A percentile compares a stretch with the other conserved stretches of the same genome.
Conservation (phyloP, 92 coral and sea anemone species). For the Muricea muricata region DNA sequence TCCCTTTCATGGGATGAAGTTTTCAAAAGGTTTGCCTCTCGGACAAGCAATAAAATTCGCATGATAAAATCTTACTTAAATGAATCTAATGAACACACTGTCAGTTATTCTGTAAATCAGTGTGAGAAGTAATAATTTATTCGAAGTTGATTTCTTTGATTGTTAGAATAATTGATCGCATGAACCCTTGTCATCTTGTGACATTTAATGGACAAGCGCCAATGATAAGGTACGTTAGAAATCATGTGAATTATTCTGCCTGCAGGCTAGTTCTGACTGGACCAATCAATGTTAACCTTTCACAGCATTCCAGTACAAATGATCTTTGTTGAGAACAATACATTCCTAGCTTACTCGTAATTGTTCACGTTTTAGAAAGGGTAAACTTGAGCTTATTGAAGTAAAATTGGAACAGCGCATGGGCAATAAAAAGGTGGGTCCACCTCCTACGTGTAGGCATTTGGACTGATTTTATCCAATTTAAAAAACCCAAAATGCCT, state of each 20-base stretch:
- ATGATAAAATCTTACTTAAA: not conserved
- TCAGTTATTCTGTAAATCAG: too few relatives aligned
- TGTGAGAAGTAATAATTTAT: too few relatives aligned
- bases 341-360: not conserved
- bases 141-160: not conserved
- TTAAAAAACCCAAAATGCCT: too few relatives aligned
- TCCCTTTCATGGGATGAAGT: conserved; percentile 86
- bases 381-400: conserved; percentile 85
- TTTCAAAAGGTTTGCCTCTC: conserved; percentile 75
- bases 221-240: conserved; percentile 69
- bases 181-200: conserved; percentile 89
- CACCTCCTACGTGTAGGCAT: too few relatives aligned
- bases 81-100: too few relatives aligned
- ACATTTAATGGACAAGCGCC: conserved; percentile 82
- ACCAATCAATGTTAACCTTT: not conserved
- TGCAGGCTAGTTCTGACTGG: too few relatives aligned
- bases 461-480: too few relatives aligned
- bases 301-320: too few relatives aligned
- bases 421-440: conserved; percentile 97
- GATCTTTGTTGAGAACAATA: not conserved
- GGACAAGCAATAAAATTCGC: not conserved
- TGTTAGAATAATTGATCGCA: conserved; percentile 37
- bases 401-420: conserved; percentile 91
- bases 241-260: not conserved
- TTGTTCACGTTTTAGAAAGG: conserved; percentile 70